These are phyloP conservation scores for Orthosia cruda DNA, from an alignment of 2,888 invertebrate species.

Conservation along the genomic window DNA sequence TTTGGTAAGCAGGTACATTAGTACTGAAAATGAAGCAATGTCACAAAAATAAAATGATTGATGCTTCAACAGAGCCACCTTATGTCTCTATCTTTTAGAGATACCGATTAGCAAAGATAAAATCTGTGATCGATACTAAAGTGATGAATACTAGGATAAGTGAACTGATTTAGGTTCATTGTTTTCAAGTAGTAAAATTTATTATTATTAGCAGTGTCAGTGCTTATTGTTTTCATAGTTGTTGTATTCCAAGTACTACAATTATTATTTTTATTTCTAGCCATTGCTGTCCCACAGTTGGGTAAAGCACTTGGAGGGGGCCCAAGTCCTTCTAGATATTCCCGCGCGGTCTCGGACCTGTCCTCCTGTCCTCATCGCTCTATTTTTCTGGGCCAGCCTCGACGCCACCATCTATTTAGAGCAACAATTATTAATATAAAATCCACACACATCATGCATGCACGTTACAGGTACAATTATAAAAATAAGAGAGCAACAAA, in stretches of 20 bases:
- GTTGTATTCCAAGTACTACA: no score
- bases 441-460: not conserved
- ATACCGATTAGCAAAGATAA: conserved; percentile 4
- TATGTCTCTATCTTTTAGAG: not conserved
- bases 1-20: no score
- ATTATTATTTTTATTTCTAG: no score
- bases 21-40: not conserved
- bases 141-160: not conserved
- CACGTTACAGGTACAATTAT: not conserved
- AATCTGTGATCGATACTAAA: not conserved
- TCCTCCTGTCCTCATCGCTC: no score
- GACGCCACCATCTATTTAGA: no score
- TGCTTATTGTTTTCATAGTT: not conserved
- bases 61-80: not conserved
- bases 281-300: no score
- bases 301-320: no score
- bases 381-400: no score
- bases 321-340: no score
- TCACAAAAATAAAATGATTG: not conserved
- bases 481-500: not conserved
- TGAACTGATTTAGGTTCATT: not conserved
- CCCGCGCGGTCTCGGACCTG: no score
- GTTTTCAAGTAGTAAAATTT: not conserved
- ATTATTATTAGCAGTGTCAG: not conserved
- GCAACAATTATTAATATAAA: not conserved